Evolutionary conservation across 2,113 vertebrate species (phyloP).

Genomic region (Climacteris rufus): DNA sequence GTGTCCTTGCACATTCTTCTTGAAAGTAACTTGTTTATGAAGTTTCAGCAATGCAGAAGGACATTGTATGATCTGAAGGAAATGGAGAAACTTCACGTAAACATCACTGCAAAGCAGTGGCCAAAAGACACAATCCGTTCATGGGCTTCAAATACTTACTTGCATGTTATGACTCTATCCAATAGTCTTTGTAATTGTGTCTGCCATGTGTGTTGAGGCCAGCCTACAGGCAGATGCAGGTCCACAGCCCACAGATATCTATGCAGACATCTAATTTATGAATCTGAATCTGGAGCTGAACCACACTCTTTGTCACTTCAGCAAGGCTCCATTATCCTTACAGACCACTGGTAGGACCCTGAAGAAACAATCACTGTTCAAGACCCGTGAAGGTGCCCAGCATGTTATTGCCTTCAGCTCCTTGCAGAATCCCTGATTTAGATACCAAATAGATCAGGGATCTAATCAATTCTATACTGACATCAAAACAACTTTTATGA

Average conservation of each 20-base stretch:
- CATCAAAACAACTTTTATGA: background rate
- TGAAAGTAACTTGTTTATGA: slow-evolving; percentile 48
- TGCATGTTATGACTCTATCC: accelerated
- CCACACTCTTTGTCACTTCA: background rate
- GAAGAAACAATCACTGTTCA: background rate
- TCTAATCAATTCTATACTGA: background rate
- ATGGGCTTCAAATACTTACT: background rate
- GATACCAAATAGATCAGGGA: background rate
- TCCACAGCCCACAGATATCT: background rate
- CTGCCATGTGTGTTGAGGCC: background rate
- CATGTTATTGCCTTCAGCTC: background rate
- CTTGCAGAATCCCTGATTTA: background rate
- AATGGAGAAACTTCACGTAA: background rate
- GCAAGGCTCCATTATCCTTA: background rate
- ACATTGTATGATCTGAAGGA: background rate
- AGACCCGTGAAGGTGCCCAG: background rate
- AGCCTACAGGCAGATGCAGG: background rate
- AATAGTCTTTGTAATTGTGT: background rate
- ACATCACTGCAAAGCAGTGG: background rate
- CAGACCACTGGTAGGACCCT: background rate
- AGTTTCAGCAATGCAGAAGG: background rate
- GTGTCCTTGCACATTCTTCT: slow-evolving; percentile 51
- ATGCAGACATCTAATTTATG: background rate
- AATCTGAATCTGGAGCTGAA: background rate
- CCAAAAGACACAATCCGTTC: background rate